These are phyloP conservation scores for Xiphophorus birchmanni DNA, from an alignment of 2,797 vertebrate species.

Conservation along the genomic window DNA sequence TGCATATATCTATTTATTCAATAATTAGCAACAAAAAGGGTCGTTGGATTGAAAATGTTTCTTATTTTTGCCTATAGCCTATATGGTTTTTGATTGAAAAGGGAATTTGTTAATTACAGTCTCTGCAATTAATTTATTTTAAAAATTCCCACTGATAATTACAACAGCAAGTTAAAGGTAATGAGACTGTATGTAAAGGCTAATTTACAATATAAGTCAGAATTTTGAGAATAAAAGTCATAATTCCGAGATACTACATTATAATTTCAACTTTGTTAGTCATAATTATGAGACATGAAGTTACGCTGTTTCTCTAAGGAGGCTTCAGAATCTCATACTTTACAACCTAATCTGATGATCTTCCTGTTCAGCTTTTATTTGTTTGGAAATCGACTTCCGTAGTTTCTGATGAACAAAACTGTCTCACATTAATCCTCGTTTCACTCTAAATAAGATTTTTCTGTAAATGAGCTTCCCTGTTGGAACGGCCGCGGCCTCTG, in stretches of 20 bases:
- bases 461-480: background rate
- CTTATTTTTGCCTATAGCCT: background rate
- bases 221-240: too few relatives aligned
- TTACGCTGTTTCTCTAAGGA: too few relatives aligned
- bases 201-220: background rate
- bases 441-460: background rate
- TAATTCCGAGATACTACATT: too few relatives aligned
- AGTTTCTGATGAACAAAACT: background rate
- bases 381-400: background rate
- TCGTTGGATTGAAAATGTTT: background rate
- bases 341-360: too few relatives aligned
- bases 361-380: background rate
- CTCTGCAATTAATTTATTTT: background rate
- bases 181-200: background rate
- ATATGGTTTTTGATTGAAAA: too few relatives aligned
- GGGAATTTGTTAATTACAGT: background rate
- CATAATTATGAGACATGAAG: too few relatives aligned
- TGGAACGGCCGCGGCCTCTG: fast-evolving
- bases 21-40: background rate
- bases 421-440: background rate
- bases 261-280: too few relatives aligned
- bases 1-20: background rate
- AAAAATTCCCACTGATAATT: background rate
- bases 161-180: background rate
- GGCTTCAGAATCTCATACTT: too few relatives aligned